Base-by-base conservation (phyloP, 2,113 vertebrate genomes). In the Epinephelus cyanopodus region DNA sequence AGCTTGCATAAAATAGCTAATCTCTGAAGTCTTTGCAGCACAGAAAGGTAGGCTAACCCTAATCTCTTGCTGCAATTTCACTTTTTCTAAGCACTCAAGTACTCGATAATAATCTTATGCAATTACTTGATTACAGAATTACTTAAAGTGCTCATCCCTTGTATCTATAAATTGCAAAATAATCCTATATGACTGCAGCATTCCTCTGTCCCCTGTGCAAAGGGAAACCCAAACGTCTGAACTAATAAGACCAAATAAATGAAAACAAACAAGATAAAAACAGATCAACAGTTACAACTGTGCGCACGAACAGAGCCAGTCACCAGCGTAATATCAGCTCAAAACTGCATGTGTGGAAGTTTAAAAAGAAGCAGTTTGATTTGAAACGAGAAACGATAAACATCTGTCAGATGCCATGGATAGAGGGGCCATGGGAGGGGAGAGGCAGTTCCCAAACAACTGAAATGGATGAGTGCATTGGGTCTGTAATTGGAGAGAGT, bases 361-460 rank as follows among this genome's bases (percentile, higher is more conserved):
- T 69, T 76, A 60, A 76, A 29, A 80, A 60, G 50, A 64, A 69
- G 62, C 53, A 63, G 47, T 82, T 79, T 81, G 76, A 87, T 81
- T 86, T 52, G 56, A 76, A 84, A 63, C n/a, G 54, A 73, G 57
- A 86, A 81, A 79, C 60, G 42, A 62, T 83, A 58, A 72, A 83
- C 79, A 82, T 86, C 71, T 89, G 73, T 86, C 70, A 74, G 67
- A 78, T 90, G 83, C 74, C 73, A 74, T 58, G 42, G 53, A 72
- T 27, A 6, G 69, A 68, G 58, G 79, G 42, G 64, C 71, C 68
- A 37, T n/a, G 67, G 74, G 67, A 74, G 25, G 52, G 29, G 68
- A 56, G 74, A 13, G 57, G 47, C 83, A 65, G 56, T 79, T 84
- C 29, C 81, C 75, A 45, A 74, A 74, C 70, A 86, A 77, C 66